Percentiles rank a stretch among this genome's conserved stretches.
These are phyloP conservation scores for Heliconius melpomene DNA, from an alignment of 1,140 invertebrate species.

Conservation along the genomic window DNA sequence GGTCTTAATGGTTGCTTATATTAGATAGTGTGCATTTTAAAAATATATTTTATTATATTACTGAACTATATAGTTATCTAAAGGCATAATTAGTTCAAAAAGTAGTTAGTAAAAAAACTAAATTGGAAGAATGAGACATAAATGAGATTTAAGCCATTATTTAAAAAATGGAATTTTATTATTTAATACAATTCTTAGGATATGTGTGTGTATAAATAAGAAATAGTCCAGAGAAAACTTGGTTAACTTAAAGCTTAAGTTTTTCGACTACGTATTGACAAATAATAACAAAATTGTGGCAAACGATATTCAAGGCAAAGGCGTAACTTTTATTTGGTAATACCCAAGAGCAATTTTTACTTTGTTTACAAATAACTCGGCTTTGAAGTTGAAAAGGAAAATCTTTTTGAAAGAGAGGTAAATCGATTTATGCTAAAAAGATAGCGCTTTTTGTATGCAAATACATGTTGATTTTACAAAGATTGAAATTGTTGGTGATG, in stretches of 20 bases:
- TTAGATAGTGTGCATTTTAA: too few species aligned
- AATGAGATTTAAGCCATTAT: too few species aligned
- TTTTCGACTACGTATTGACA: background rate
- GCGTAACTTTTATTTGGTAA: slow-evolving; percentile 73
- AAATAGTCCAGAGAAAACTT: background rate
- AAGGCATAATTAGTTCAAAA: background rate
- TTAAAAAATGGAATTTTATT: too few species aligned
- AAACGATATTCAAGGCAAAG: slow-evolving; percentile 32
- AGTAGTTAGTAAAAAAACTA: too few species aligned
- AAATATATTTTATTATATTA: background rate
- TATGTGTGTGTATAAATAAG: background rate
- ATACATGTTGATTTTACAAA: slow-evolving; percentile 75
- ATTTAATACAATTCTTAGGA: too few species aligned
- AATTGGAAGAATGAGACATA: too few species aligned
- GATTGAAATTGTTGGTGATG: slow-evolving; percentile 73
- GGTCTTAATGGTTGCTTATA: background rate
- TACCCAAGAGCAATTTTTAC: slow-evolving; percentile 75
- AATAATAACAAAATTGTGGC: slow-evolving; percentile 8
- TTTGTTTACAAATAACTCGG: slow-evolving; percentile 78
- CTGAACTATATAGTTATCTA: background rate
- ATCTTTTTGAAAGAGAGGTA: slow-evolving; percentile 75
- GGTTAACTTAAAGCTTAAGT: background rate
- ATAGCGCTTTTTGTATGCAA: slow-evolving; percentile 78
- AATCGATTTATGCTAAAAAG: slow-evolving; percentile 79
- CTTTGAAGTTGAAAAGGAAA: slow-evolving; percentile 72